phyloP scores from a whole-genome alignment of 2,888 invertebrate species.

The Nymphalis urticae region DNA sequence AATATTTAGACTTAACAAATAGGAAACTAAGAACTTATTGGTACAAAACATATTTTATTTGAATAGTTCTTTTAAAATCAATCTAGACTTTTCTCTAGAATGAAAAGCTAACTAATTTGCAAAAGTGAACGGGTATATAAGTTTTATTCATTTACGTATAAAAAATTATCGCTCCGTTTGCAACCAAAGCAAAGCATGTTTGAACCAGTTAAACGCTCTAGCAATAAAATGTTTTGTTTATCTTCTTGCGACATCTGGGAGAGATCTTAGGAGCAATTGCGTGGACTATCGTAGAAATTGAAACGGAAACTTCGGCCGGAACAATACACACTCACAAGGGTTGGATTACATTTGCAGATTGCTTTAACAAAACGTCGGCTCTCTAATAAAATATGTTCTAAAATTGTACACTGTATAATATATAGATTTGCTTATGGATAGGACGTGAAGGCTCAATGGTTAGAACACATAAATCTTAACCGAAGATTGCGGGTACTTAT shows the following conservation, averaged over 20 bases:
- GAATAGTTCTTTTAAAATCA: too few relatives aligned
- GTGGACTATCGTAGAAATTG: conserved; percentile 18
- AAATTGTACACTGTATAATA: not conserved
- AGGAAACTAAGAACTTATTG: too few relatives aligned
- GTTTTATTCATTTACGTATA: not conserved
- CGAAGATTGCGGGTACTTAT: too few relatives aligned
- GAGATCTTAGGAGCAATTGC: conserved; percentile 22
- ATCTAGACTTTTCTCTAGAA: too few relatives aligned
- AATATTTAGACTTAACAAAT: too few relatives aligned
- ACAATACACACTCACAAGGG: conserved; percentile 11
- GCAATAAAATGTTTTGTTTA: conserved; percentile 23
- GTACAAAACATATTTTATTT: too few relatives aligned
- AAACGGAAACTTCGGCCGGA: conserved; percentile 15
- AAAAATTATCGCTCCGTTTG: not conserved
- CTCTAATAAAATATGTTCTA: not conserved
- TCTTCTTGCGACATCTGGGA: conserved; percentile 19
- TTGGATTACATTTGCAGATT: conserved; percentile 17
- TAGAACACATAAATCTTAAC: too few relatives aligned
- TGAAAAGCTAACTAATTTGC: too few relatives aligned
- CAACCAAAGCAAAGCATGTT: not conserved
- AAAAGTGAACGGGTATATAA: too few relatives aligned
- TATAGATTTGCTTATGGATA: not conserved
- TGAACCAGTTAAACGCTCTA: not conserved
- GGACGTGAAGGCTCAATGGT: too few relatives aligned
- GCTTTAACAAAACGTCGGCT: not conserved